Conservation (phyloP, 2,888 invertebrate species). For the Steinernema hermaphroditum region DNA sequence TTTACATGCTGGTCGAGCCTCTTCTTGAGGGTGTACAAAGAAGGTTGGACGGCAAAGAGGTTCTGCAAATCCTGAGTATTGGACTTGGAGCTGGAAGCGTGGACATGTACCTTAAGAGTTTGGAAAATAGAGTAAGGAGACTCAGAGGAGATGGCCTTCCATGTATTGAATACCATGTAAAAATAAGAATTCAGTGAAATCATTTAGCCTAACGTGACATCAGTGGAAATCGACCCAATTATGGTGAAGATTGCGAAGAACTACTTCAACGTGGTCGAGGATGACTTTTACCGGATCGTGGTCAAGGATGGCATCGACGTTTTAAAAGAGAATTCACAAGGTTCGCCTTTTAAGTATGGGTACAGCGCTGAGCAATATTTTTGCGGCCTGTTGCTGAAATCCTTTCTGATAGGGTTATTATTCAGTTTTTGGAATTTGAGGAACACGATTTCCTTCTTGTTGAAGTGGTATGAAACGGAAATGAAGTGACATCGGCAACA, state of each 20-base stretch:
- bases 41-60: background rate
- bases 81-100: constrained; percentile 14
- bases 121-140: constrained; percentile 5
- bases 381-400: too few relatives aligned
- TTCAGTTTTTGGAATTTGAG: too few relatives aligned
- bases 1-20: constrained; percentile 1
- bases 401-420: too few relatives aligned
- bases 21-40: background rate
- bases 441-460: too few relatives aligned
- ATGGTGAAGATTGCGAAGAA: background rate
- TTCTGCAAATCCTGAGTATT: background rate
- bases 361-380: too few relatives aligned
- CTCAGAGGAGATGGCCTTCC: background rate
- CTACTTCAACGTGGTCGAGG: constrained; percentile 1
- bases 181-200: background rate
- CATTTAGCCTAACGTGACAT: background rate
- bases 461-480: too few relatives aligned
- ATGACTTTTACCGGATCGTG: background rate
- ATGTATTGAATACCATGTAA: background rate
- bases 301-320: background rate
- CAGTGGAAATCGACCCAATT: constrained; percentile 6
- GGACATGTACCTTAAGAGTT: constrained; percentile 13
- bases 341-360: too few relatives aligned
- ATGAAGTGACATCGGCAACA: too few relatives aligned
- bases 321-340: background rate